Conservation (phyloP, 1,140 invertebrate species). For the Gryon sp. region DNA sequence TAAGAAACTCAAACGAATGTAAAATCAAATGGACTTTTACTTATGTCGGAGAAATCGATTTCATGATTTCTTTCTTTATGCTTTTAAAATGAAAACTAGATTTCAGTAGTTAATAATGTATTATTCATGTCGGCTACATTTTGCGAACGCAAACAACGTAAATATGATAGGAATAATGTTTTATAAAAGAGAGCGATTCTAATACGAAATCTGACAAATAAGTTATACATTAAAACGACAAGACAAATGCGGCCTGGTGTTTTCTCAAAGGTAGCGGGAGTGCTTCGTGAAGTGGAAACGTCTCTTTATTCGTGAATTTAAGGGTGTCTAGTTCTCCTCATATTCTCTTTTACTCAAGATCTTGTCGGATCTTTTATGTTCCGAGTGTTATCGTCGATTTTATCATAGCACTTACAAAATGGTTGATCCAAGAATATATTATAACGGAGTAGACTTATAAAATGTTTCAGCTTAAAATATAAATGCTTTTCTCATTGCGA, state of each 20-base stretch:
- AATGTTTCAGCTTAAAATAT: conserved; percentile 30
- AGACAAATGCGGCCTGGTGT: conserved; percentile 46
- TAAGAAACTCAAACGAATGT: too few relatives aligned
- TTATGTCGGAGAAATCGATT: neutral
- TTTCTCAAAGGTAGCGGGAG: conserved; percentile 54
- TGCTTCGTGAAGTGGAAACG: conserved; percentile 55
- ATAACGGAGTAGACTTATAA: conserved; percentile 32
- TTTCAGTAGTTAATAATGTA: conserved; percentile 14
- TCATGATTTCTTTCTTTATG: neutral
- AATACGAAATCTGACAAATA: conserved; percentile 56
- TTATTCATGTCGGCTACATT: conserved; percentile 18
- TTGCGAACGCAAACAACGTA: conserved; percentile 37
- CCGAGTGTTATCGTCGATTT: conserved; percentile 60
- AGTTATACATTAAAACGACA: conserved; percentile 57
- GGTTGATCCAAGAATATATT: conserved; percentile 58
- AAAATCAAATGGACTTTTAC: too few relatives aligned
- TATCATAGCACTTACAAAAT: conserved; percentile 63
- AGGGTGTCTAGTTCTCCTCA: conserved; percentile 54
- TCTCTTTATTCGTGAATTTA: conserved; percentile 63
- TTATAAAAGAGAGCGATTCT: conserved; percentile 35
- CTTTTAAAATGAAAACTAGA: conserved; percentile 18
- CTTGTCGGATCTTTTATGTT: conserved; percentile 57
- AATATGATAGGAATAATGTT: conserved; percentile 42
- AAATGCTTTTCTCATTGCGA: neutral
- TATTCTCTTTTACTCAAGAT: conserved; percentile 58